Evolutionary conservation across 2,797 vertebrate species (phyloP), one percentile per base, ranked within the genome.

Genomic region (Takifugu ocellatus): DNA sequence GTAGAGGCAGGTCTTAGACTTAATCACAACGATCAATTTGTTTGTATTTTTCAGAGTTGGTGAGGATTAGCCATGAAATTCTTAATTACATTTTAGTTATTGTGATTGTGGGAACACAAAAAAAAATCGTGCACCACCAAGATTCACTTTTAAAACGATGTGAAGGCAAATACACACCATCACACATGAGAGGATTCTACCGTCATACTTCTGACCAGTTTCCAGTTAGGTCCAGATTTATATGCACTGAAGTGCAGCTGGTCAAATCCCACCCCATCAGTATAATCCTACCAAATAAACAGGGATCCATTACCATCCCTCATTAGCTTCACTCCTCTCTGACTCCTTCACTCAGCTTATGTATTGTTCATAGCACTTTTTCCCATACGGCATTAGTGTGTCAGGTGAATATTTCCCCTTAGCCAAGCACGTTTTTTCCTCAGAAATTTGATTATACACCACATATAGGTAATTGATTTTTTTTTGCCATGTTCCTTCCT

Each of bases 381-480:
- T 29, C 25, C 25, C 16, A 24, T 51, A 24, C 27, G 21, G 29
- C 49, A 51, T 10, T 21, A 36, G 47, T 74, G 60, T 79, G 75
- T 83, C 66, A 61, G 47, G 62, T 72, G 49, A 70, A 56, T 50
- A 66, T 72, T 83, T 82, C 53, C 72, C 75, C 75, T 81, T 77
- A 84, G 67, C 72, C 51, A 79, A 84, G 84, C 79, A 14, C 33
- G 78, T 84, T 77, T 67, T 51, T 48, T 25, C 17, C 21, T 6
- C 57, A 61, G 75, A 83, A 85, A 90, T 81, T 66, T 82, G 75
- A 88, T 87, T 88, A 87, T 75, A 54, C 60, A 24, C 63, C 77
- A 80, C 78, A 83, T 85, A 78, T 57, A 65, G 86, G 79, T 87
- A 82, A 90, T 87, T 88, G 84, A 87, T 90, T 86, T 66, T 70